Percentiles rank a stretch among this genome's conserved stretches.
These are phyloP conservation scores for Zaprionus nigranus DNA, from an alignment of 1,140 invertebrate genomes.

Conservation along the genomic window DNA sequence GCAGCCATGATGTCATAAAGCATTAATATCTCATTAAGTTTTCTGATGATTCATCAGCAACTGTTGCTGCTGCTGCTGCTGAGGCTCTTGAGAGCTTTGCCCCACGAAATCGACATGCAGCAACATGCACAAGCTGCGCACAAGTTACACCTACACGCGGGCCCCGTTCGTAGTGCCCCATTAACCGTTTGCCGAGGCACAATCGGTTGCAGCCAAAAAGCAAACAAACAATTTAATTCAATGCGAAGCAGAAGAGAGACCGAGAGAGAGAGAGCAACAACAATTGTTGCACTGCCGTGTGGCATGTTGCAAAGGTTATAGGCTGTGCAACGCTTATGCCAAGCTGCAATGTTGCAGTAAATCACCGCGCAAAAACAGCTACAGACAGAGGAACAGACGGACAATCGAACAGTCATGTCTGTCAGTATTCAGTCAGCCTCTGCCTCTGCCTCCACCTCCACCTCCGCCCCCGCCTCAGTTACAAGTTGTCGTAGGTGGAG, in stretches of 20 bases:
- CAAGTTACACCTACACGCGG: slow-evolving; percentile 62
- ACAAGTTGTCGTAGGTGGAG: slow-evolving; percentile 47
- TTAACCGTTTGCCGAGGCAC: slow-evolving; percentile 79
- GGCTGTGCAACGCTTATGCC: slow-evolving; percentile 83
- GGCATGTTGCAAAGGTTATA: slow-evolving; percentile 82
- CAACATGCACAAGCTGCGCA: slow-evolving; percentile 59
- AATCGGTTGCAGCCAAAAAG: slow-evolving; percentile 78
- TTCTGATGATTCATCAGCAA: slow-evolving; percentile 72
- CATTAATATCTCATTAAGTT: slow-evolving; percentile 76
- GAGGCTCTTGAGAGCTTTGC: slow-evolving; percentile 8
- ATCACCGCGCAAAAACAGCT: slow-evolving; percentile 61
- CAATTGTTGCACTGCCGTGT: slow-evolving; percentile 36
- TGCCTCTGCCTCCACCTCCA: slow-evolving; percentile 1
- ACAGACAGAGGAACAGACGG: slow-evolving; percentile 41
- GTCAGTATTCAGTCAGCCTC: slow-evolving; percentile 46
- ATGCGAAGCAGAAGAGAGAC: slow-evolving; percentile 65
- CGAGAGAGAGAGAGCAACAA: slow-evolving; percentile 36
- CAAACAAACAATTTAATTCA: slow-evolving; percentile 84
- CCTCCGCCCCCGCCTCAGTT: background rate
- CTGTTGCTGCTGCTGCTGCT: slow-evolving; percentile 28
- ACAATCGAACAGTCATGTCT: slow-evolving; percentile 34
- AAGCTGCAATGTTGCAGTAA: slow-evolving; percentile 81
- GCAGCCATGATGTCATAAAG: slow-evolving; percentile 64
- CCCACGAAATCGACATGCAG: slow-evolving; percentile 40
- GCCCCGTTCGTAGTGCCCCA: slow-evolving; percentile 44